Base-by-base conservation (phyloP, 2,888 invertebrate genomes). In the Temnothorax rugatulus region DNA sequence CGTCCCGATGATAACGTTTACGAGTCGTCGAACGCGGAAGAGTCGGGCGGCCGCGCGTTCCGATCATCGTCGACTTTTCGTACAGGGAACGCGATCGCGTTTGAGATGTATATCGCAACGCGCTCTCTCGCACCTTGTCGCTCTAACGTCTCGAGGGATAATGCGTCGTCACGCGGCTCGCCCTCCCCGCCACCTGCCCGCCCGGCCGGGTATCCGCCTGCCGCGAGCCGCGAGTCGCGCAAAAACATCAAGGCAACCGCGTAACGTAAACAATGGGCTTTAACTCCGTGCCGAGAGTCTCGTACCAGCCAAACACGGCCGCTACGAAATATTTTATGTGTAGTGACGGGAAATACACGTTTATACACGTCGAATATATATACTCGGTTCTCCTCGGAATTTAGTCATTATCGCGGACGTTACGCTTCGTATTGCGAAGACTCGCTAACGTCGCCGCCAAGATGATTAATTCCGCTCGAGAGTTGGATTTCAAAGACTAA, bases 161-260 rank as follows among this genome's bases (percentile, higher is more conserved):
- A 41, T 21, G 41, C 25, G 4, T 21, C 9, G 64, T 44, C 44
- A 44, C 15, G 44, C 15, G 44, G 15, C 25, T 66, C 4, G 15
- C 1, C 47, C 47, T n/a, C 21, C 21, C 41, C 41, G 3, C 13
- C 13, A 41, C 13, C 3, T 11, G 13, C 7, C 8, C 21, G 41
- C 21, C 21, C 9, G 7, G 57, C 15, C 57, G 25, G 8, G 54
- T n/a, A 7, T n/a, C 4, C n/a, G n/a, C 34, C n/a, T 15, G 47
- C 15, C 13, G 47, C 13, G 44, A 44, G 38, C 38, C n/a, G n/a
- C 21, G 21, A 63, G 34, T n/a, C 63, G 9, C 25, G 25, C 64
- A 66, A 66, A 66, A 66, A 44, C 44, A 41, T 66, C 64, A 44
- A 66, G 64, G 25, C 44, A 64, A 64, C 3, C 21, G 21, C 21